Evolutionary conservation across 2,888 invertebrate species (phyloP).

Genomic region (Drosophila robusta): DNA sequence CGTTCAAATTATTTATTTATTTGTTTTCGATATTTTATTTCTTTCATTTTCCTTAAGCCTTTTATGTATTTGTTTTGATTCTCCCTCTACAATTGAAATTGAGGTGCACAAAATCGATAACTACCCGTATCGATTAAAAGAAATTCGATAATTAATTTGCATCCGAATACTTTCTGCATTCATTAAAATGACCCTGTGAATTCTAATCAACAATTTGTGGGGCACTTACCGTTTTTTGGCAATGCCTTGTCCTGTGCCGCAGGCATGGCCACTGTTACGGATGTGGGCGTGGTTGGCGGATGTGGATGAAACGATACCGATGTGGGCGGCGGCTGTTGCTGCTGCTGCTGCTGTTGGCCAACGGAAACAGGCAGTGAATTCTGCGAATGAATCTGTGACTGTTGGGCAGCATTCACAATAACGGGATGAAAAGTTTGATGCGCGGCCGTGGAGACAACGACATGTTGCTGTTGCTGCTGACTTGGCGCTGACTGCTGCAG

Average conservation of each 20-base stretch:
- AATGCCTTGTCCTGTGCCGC: constrained; percentile 84
- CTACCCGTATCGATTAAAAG: background rate
- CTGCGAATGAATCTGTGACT: constrained; percentile 86
- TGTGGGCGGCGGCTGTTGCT: constrained; percentile 71
- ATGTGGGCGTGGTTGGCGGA: constrained; percentile 74
- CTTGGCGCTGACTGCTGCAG: constrained; percentile 85
- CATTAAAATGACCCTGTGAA: background rate
- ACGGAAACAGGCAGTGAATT: constrained; percentile 61
- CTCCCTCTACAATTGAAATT: no score
- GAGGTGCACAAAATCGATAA: no score
- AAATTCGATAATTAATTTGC: background rate
- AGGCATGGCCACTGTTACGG: constrained; percentile 64
- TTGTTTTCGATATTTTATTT: background rate
- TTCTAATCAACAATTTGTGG: constrained; percentile 1
- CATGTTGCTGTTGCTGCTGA: constrained; percentile 54
- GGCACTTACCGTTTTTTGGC: constrained; percentile 85
- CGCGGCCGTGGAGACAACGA: constrained; percentile 51
- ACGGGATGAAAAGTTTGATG: constrained; percentile 87
- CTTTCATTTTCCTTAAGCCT: no score
- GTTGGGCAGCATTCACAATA: constrained; percentile 92
- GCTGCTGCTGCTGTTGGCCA: constrained; percentile 65
- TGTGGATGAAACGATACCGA: constrained; percentile 72
- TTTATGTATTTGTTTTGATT: no score
- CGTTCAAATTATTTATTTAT: background rate
- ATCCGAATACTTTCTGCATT: background rate